Evolutionary conservation across 2,888 invertebrate genomes (phyloP).

Genomic region (Scaptomyza polygonia): DNA sequence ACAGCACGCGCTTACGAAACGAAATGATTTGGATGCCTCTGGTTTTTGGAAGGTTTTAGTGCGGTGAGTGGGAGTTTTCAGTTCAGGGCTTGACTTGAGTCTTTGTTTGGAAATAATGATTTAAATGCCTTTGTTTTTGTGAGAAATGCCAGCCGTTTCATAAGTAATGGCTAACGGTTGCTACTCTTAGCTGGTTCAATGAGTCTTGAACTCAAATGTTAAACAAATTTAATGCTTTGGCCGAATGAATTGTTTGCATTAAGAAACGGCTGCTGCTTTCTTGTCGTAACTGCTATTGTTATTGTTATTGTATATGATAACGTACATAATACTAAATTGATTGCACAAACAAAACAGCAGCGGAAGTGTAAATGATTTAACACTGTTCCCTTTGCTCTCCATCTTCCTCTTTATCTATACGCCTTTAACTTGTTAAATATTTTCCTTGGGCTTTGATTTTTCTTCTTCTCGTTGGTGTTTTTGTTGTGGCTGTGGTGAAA

Average conservation of each 20-base stretch:
- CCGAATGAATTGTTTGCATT: slow-evolving; percentile 70
- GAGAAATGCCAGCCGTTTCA: slow-evolving; percentile 64
- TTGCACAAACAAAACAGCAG: slow-evolving; percentile 77
- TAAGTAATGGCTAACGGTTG: slow-evolving; percentile 56
- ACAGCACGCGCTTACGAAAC: slow-evolving; percentile 67
- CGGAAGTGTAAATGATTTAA: slow-evolving; percentile 81
- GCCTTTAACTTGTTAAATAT: slow-evolving; percentile 20
- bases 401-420: slow-evolving; percentile 8
- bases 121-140: slow-evolving; percentile 68
- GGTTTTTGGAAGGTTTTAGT: slow-evolving; percentile 10
- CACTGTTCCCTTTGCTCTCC: slow-evolving; percentile 55
- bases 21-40: slow-evolving; percentile 71
- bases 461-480: background rate
- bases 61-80: slow-evolving; percentile 3
- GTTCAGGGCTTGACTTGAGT: slow-evolving; percentile 20
- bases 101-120: slow-evolving; percentile 68
- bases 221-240: slow-evolving; percentile 82
- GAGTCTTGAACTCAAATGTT: slow-evolving; percentile 79
- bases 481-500: slow-evolving; percentile 19
- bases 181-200: slow-evolving; percentile 59
- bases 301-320: slow-evolving; percentile 61
- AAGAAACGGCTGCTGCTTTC: slow-evolving; percentile 31
- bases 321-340: slow-evolving; percentile 80
- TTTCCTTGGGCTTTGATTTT: slow-evolving; percentile 29
- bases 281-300: slow-evolving; percentile 9